Base-by-base conservation (phyloP, 1,140 invertebrate genomes). In the Eurytemora carolleeae region DNA sequence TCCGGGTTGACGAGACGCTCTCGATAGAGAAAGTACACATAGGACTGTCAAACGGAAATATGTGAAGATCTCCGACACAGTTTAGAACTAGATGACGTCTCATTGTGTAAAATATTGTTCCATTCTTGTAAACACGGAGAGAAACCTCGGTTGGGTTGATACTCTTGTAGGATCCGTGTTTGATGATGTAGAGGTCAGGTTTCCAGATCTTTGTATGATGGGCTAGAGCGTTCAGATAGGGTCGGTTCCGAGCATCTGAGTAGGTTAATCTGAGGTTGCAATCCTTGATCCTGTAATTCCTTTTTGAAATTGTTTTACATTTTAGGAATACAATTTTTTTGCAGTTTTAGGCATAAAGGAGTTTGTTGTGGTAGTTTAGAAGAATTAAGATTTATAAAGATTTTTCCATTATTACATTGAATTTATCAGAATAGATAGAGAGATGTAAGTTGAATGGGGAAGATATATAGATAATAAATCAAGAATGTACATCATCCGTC, bases 21-120 rank as follows among this genome's bases (percentile, higher is more conserved):
- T 92, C 88, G 77, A 92, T 85, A 66, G 87, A 84, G 76, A 93
- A 92, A 74, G 85, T 86, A 79, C 89, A 93, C 73, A 84, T 79
- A 65, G 88, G 88, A 78, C 91, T 87, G 74, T 93, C 89, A 75
- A 92, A 92, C 65, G 89, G 88, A 75, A 93, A 93, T 74, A 92
- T 91, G 71, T 88, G 86, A 65, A 92, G 79, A 73, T 86, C 82
- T 69, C 88, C 88, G 74, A 89, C 85, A 74, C 89, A 93, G 63
- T 86, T 90, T 67, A 93, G 74, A 66, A 91, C 90, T 65, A 93
- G 80, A 73, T 90, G 87, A 68, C 86, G 79, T 72, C 84, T 44
- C 31, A 44, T 44, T 44, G 31, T 44, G 31, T 44, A 44, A 7
- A 44, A 12, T 7, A 44, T 44, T 7, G 31, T 44, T 44, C 31